Percentiles rank a stretch among this genome's conserved stretches.
These are phyloP conservation scores for Ptilorrhoa leucosticta DNA, from an alignment of 2,113 vertebrate genomes.

Conservation along the genomic window DNA sequence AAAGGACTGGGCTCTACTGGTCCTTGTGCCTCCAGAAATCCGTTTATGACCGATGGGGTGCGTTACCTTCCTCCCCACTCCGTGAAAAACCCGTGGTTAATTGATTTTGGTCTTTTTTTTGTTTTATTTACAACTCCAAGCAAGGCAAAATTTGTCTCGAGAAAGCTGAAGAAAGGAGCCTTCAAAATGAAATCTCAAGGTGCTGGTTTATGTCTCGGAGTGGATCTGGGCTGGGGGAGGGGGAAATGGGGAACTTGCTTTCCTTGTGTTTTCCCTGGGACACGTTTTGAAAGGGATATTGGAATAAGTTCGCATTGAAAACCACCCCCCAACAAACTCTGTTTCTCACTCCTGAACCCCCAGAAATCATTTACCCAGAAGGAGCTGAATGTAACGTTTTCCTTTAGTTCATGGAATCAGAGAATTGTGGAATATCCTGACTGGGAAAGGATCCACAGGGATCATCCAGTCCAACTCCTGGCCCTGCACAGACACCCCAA, in stretches of 20 bases:
- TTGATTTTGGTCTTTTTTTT: neutral
- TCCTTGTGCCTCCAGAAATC: slow-evolving; percentile 55
- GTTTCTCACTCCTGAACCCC: neutral
- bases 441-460: neutral
- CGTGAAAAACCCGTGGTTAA: neutral
- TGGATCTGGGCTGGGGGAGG: slow-evolving; percentile 40
- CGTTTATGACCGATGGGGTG: slow-evolving; percentile 21
- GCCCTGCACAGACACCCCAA: neutral
- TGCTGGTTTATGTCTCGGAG: slow-evolving; percentile 29
- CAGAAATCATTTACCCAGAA: slow-evolving; percentile 12
- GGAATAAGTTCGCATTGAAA: slow-evolving; percentile 34
- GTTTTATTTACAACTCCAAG: neutral
- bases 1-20: slow-evolving; percentile 25
- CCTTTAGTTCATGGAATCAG: neutral
- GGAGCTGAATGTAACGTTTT: slow-evolving; percentile 30
- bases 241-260: neutral
- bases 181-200: slow-evolving; percentile 46
- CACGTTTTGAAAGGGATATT: slow-evolving; percentile 26
- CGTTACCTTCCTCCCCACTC: neutral
- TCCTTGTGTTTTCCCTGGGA: slow-evolving; percentile 36
- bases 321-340: neutral
- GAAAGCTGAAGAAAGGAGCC: slow-evolving; percentile 51
- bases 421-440: neutral
- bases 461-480: neutral
- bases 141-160: slow-evolving; percentile 5